phyloP scores from a whole-genome alignment of 1,140 invertebrate species.

The Melipona quadrifasciata region DNA sequence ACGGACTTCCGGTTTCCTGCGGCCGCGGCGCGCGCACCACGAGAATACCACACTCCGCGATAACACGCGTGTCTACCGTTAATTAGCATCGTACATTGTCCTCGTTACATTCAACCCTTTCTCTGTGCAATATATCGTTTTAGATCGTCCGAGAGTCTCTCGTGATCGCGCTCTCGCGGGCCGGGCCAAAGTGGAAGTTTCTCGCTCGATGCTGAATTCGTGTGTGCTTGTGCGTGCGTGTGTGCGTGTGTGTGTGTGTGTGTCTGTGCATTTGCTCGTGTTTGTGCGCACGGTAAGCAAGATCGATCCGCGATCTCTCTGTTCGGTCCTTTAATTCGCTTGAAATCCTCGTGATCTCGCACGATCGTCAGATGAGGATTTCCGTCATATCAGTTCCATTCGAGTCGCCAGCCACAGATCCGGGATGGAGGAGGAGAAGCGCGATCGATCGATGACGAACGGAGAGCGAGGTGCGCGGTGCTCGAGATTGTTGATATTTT shows the following conservation, averaged over 20 bases:
- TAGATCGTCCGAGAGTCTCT: conserved; percentile 9
- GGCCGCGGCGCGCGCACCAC: background rate
- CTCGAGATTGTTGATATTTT: conserved; percentile 76
- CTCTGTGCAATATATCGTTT: conserved; percentile 36
- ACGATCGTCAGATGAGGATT: background rate
- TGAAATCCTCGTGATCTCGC: background rate
- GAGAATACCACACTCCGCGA: conserved; percentile 7
- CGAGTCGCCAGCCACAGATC: background rate
- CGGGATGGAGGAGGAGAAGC: background rate
- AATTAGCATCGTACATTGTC: conserved; percentile 35
- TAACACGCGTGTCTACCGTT: background rate
- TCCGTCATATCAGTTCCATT: background rate
- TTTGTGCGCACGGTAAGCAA: background rate
- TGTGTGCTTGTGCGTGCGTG: background rate
- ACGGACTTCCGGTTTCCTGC: conserved; percentile 12
- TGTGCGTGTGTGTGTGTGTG: background rate
- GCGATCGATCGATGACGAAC: background rate
- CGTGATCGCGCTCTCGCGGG: conserved; percentile 6
- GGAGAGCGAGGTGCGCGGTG: conserved; percentile 59
- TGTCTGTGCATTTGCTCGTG: background rate
- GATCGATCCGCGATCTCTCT: background rate
- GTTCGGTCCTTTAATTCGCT: background rate
- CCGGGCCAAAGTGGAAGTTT: background rate
- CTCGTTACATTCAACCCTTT: conserved; percentile 24
- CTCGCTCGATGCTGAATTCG: background rate